Evolutionary conservation across 1,140 invertebrate genomes (phyloP).

Genomic region (Megalonaias nervosa): DNA sequence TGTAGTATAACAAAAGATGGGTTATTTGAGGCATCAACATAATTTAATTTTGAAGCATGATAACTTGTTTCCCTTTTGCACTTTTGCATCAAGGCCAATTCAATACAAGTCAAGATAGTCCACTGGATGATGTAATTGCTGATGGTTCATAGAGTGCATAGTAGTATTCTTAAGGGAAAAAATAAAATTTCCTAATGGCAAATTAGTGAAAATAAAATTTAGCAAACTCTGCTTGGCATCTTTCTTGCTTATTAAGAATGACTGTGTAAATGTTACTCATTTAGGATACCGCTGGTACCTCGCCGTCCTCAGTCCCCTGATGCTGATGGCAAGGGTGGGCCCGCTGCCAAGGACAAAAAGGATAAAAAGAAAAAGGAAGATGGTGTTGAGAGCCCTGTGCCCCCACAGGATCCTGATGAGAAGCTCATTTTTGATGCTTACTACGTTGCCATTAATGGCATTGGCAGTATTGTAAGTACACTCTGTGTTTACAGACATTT

Average conservation of each 20-base stretch:
- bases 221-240: too few species aligned
- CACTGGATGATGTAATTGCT: too few species aligned
- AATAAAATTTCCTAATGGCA: too few species aligned
- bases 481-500: background rate
- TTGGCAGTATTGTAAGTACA: slow-evolving; percentile 55
- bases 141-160: too few species aligned
- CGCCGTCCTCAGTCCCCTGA: slow-evolving; percentile 63
- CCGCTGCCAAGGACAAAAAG: slow-evolving; percentile 53
- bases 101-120: too few species aligned
- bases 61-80: too few species aligned
- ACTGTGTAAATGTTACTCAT: slow-evolving; percentile 1
- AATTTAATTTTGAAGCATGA: too few species aligned
- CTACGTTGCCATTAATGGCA: slow-evolving; percentile 45
- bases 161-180: too few species aligned
- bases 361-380: slow-evolving; percentile 62
- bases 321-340: slow-evolving; percentile 49
- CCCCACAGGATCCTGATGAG: slow-evolving; percentile 68
- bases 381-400: slow-evolving; percentile 58
- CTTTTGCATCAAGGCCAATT: too few species aligned
- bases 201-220: too few species aligned
- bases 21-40: too few species aligned
- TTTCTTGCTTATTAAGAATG: background rate
- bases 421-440: slow-evolving; percentile 66
- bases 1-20: too few species aligned
- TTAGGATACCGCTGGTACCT: slow-evolving; percentile 66